These are phyloP conservation scores for Monoplex corrugatus DNA, from an alignment of 2,888 invertebrate species.

Conservation along the genomic window DNA sequence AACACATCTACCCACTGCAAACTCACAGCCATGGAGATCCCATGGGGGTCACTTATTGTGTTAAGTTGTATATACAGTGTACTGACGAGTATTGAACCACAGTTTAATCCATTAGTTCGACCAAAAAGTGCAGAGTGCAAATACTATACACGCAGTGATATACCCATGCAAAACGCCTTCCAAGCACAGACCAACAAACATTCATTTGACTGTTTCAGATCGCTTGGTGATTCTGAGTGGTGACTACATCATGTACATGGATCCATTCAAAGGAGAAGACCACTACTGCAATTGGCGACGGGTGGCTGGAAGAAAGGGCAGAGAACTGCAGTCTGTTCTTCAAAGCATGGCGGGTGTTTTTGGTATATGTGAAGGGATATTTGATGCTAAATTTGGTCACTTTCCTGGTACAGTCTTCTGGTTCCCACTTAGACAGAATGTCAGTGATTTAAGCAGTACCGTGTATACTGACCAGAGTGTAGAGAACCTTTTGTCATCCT, in stretches of 20 bases:
- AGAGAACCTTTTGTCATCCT: conserved; percentile 65
- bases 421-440: conserved; percentile 72
- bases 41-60: no score
- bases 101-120: no score
- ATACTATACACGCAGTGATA: no score
- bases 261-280: conserved; percentile 63
- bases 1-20: no score
- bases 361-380: conserved; percentile 58
- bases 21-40: no score
- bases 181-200: no score
- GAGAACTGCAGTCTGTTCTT: conserved; percentile 54
- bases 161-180: no score
- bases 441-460: conserved; percentile 69
- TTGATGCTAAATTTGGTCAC: conserved; percentile 56
- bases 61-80: no score
- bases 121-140: no score
- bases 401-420: conserved; percentile 76
- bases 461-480: conserved; percentile 67
- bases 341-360: conserved; percentile 67
- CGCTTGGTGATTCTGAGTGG: conserved; percentile 56
- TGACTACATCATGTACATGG: conserved; percentile 70
- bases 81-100: no score
- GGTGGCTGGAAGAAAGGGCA: conserved; percentile 15
- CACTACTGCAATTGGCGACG: conserved; percentile 29
- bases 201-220: conserved; percentile 48